Base-by-base conservation (phyloP, 2,888 invertebrate species). In the Adineta ricciae region DNA sequence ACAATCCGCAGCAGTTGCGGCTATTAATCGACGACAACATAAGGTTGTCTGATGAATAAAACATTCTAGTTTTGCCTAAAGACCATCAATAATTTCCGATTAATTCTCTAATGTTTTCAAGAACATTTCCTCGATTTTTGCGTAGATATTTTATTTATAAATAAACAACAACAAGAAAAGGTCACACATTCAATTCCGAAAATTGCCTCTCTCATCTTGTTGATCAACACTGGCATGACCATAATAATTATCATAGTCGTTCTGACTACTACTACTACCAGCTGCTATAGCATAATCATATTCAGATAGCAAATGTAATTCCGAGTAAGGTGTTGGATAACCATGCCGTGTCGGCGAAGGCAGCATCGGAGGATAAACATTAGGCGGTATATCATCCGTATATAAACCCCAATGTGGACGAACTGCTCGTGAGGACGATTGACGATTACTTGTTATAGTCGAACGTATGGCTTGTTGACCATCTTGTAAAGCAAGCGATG, bases 291-390 rank as follows among this genome's bases (percentile, higher is more conserved):
- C 78, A 41, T n/a, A 78, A 41, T 78, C 78, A 41, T 78, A 78
- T 78, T 78, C 78, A 0, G 78, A 78, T 78, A 41, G 41, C n/a
- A 78, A n/a, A 41, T 78, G 78, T 78, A 78, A 78, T 9, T 78
- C 41, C 24, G 78, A 24, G 41, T 78, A 78, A 0, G 78, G n/a
- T 41, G 64, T 7, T 64, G 64, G 64, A 64, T 64, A 64, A 64
- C 64, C 32, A 64, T 64, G 64, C 16, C 78, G 78, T 24, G 78
- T 78, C 4, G 78, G 78, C 41, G 78, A 78, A 41, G 41, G 64
- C 64, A 64, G 27, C 64, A 64, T 64, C 7, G 78, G 78, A 24
- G 78, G 41, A 78, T 78, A 38, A 41, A 41, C 78, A 78, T 41
- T 38, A 16, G 78, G 1, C 0, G 38, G n/a, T 7, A 41, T 41